Base-by-base conservation (phyloP, 2,797 vertebrate species). In the Gorsachius magnificus region DNA sequence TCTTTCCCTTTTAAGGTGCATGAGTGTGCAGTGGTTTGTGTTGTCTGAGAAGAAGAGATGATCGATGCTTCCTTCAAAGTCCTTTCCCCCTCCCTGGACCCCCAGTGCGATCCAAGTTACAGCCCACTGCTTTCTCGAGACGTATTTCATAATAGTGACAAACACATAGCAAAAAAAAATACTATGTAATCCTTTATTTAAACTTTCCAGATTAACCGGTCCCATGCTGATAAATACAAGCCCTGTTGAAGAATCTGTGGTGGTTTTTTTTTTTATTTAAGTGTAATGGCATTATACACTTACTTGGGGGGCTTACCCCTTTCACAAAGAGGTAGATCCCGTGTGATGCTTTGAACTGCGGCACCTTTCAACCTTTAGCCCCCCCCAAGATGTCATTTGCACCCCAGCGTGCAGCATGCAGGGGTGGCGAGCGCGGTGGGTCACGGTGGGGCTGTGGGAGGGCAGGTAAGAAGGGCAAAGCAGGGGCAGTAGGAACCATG, bases 341-440 rank as follows among this genome's bases (percentile, higher is more conserved):
- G 0, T 19, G 21, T 35, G 33, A 33, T 41, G 10, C 29, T 29
- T 75, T 78, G 69, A 54, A 50, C 28, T 53, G 41, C 0, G 0
- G 36, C 6, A 22, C 17, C 33, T 6, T 9, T 3, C 28, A 41
- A 8, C 0, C 2, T 19, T 50, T 33, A 58, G 14, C 15, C 9
- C 10, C 9, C 10, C 28, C 10, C 28, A 3, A 3, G 0, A 1
- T 21, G 13, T 7, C 35, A 19, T 20, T 41, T 25, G 14, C 3
- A 1, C 6, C 5, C 7, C 6, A 0, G 6, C 13, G 15, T 43
- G 46, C 29, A 24, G 21, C n/a, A 22, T 2, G 1, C 36, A 25
- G 8, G 25, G 18, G 21, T 41, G 13, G 54, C 24, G 22, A 36
- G 15, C 3, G 0, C 2, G 1, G 41, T 33, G 0, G 3, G 43